Percentiles rank a stretch among this genome's conserved stretches.
phyloP scores from a whole-genome alignment of 2,888 invertebrate species.

The Pollenia griseotomentosa region DNA sequence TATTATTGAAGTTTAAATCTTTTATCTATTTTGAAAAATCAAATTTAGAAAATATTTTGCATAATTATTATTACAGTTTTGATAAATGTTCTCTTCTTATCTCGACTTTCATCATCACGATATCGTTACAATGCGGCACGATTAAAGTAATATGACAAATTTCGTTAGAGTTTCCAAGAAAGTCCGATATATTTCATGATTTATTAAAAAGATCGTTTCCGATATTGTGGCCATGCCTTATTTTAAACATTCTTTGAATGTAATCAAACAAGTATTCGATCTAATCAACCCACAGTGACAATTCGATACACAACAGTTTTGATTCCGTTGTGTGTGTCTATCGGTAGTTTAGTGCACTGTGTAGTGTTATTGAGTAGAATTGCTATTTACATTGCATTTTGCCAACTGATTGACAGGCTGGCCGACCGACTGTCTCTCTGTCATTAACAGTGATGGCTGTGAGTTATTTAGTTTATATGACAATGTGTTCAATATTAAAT shows the following conservation, averaged over 20 bases:
- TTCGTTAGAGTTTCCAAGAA: background rate
- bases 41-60: too few species aligned
- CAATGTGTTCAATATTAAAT: slow-evolving; percentile 44
- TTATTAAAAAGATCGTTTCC: too few species aligned
- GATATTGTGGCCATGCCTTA: too few species aligned
- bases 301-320: slow-evolving; percentile 14
- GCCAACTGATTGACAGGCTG: slow-evolving; percentile 52
- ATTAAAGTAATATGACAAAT: too few species aligned
- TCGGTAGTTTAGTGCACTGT: slow-evolving; percentile 62
- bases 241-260: too few species aligned
- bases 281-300: slow-evolving; percentile 31
- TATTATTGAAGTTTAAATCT: too few species aligned
- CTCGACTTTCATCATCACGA: too few species aligned
- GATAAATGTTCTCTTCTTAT: too few species aligned
- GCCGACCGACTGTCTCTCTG: background rate
- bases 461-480: slow-evolving; percentile 33
- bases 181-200: too few species aligned
- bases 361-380: slow-evolving; percentile 60
- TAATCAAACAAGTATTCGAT: background rate
- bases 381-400: slow-evolving; percentile 64
- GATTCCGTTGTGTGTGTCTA: slow-evolving; percentile 46
- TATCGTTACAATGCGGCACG: too few species aligned
- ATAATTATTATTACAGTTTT: too few species aligned
- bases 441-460: slow-evolving; percentile 35
- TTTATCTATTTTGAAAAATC: too few species aligned